Evolutionary conservation across 2,888 invertebrate species (phyloP), one percentile per base, ranked within the genome.

Genomic region (Pristionchus maxplancki): DNA sequence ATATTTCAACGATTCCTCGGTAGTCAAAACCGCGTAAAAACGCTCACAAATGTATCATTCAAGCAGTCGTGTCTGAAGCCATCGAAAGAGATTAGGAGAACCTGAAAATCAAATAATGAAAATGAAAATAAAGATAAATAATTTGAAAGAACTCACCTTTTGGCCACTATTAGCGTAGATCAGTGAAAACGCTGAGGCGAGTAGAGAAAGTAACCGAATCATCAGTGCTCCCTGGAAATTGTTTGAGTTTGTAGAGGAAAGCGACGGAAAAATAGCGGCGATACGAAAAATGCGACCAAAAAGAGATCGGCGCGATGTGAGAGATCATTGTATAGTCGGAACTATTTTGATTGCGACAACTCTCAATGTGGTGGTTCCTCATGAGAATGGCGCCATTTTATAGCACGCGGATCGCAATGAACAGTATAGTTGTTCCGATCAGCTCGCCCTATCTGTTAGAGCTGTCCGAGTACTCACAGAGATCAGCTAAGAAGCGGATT

Each of bases 51-150:
- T 2, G 90, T 91, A 48, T 90, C 88, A 37, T 91, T 89, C 83
- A 92, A 88, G 82, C 91, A 90, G 89, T 91, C 91, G 78, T 91
- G 89, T 44, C 92, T 89, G 88, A 91, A 92, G 2, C 92, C 92
- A 78, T 92, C 92, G 74, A 92, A 92, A 1, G 91, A 91, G 28
- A 92, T 90, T 0, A 92, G 89, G 6, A 92, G 74, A 17, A 92
- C 82, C 71, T 78, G 24, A n/a, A 71, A 58, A 53, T n/a, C 40
- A 8, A 13, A 6, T n/a, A 24, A 31, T 71, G 48, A 15, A 24
- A 9, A 6, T 15, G 6, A 4, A 5, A 67, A 67, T 34, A 15
- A 15, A 9, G n/a, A 34, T 15, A 67, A 67, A 34, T 17, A 37
- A 40, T 1, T n/a, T 20, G 6, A 20, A 74, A 15, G 6, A 40